Evolutionary conservation across 1,140 invertebrate species (phyloP), one percentile per base, ranked within the genome.

Genomic region (Patella vulgata): DNA sequence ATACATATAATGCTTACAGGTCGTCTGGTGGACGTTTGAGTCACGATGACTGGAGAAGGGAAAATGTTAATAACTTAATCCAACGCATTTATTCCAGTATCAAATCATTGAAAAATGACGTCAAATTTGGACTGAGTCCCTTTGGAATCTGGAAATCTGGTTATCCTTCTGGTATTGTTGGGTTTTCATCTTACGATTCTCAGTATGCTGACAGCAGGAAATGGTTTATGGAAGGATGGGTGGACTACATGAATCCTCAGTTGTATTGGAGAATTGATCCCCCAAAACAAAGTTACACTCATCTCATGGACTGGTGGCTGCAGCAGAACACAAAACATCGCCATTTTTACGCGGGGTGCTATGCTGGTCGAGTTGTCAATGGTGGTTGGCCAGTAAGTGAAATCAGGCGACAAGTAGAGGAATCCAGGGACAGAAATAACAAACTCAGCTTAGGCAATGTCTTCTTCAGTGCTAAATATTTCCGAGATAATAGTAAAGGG

Each of bases 241-340:
- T 82, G 27, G 81, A 82, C 59, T 80, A 77, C 52, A 44, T 82
- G 2, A 56, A 74, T 0, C 81, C 81, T 4, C 81, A 82, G 60
- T 64, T 82, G 9, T 82, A 82, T 63, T 82, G 79, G 79, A 30
- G 60, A 51, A 78, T 82, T 40, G 77, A 77, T 63, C 71, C 77
- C 12, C 68, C 74, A 0, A 66, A 68, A 30, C 79, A 81, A 59
- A 80, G 77, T 47, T 82, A 74, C 57, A 68, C 77, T 0, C 66
- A 59, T 27, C 63, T 82, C 3, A 53, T 80, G 6, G 70, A 77
- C 40, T 82, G 79, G 79, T 82, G 81, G 81, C 48, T 72, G 14
- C 31, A 74, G 21, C 74, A 78, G 60, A 74, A 73, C 47, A 30
- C 50, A 0, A 55, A 66, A 8, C 33, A 63, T 3, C 57, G 68